Percentiles rank a stretch among this genome's conserved stretches.
Conservation (phyloP, 2,888 invertebrate genomes). For the Portevinia maculata region DNA sequence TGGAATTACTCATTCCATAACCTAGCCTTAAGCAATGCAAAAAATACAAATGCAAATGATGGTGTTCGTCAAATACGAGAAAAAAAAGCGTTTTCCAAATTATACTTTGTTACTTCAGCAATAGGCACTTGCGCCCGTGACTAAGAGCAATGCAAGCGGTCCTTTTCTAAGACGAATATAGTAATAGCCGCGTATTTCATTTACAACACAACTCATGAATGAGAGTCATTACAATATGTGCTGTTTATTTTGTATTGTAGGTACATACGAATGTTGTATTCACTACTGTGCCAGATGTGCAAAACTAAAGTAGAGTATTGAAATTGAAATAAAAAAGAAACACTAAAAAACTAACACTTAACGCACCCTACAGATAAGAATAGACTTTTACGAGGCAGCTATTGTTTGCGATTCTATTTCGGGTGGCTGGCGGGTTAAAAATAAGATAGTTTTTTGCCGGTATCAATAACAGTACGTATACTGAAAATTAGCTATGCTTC, state of each 20-base stretch:
- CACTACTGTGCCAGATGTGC: conserved; percentile 61
- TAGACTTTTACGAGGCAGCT: conserved; percentile 43
- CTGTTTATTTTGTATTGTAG: conserved; percentile 25
- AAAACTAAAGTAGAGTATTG: conserved; percentile 41
- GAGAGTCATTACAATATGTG: conserved; percentile 40
- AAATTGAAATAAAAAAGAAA: neutral
- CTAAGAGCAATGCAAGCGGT: conserved; percentile 65
- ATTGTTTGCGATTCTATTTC: conserved; percentile 32
- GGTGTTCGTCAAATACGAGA: conserved; percentile 16
- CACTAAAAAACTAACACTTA: conserved; percentile 14
- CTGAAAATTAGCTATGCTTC: too few relatives aligned
- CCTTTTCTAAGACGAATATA: conserved; percentile 47
- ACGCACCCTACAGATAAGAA: conserved; percentile 34
- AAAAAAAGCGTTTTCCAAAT: conserved; percentile 30
- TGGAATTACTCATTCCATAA: conserved; percentile 59
- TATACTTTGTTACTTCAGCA: conserved; percentile 68
- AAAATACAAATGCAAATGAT: conserved; percentile 45
- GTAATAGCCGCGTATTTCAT: conserved; percentile 13
- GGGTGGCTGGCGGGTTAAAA: too few relatives aligned
- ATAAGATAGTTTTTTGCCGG: too few relatives aligned
- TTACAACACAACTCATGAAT: conserved; percentile 64
- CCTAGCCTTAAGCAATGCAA: conserved; percentile 40
- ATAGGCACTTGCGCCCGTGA: conserved; percentile 68
- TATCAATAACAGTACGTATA: too few relatives aligned
- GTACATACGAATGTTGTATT: conserved; percentile 11